Percentiles rank a stretch among this genome's conserved stretches.
Conservation (phyloP, 2,113 vertebrate genomes). For the Prolemur simus region DNA sequence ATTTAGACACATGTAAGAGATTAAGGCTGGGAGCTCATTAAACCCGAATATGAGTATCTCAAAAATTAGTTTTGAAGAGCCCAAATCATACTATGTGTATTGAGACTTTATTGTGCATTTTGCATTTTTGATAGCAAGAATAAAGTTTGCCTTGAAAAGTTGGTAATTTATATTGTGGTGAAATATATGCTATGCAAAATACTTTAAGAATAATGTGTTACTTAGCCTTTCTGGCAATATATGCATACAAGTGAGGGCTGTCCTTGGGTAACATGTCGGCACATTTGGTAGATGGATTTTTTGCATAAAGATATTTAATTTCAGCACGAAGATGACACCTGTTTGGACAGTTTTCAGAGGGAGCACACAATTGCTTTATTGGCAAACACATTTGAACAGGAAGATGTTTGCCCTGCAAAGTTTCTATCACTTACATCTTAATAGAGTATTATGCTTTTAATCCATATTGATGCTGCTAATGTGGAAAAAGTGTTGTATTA, state of each 20-base stretch:
- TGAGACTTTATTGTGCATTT: neutral
- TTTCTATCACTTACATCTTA: neutral
- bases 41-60: fast-evolving
- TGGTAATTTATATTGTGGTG: neutral
- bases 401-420: neutral
- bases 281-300: neutral
- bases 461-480: constrained; percentile 43
- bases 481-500: constrained; percentile 17
- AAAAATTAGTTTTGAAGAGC: neutral
- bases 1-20: fast-evolving
- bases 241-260: neutral
- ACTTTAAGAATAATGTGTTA: neutral
- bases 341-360: neutral
- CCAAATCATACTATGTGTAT: neutral
- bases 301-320: constrained; percentile 28
- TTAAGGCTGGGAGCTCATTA: neutral
- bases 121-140: constrained; percentile 22
- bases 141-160: neutral
- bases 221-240: neutral
- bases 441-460: constrained; percentile 8
- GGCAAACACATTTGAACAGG: constrained; percentile 11
- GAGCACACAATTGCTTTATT: neutral
- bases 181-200: neutral
- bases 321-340: neutral
- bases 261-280: neutral